phyloP scores from a whole-genome alignment of 2,888 invertebrate species.

The Macrophya alboannulata region DNA sequence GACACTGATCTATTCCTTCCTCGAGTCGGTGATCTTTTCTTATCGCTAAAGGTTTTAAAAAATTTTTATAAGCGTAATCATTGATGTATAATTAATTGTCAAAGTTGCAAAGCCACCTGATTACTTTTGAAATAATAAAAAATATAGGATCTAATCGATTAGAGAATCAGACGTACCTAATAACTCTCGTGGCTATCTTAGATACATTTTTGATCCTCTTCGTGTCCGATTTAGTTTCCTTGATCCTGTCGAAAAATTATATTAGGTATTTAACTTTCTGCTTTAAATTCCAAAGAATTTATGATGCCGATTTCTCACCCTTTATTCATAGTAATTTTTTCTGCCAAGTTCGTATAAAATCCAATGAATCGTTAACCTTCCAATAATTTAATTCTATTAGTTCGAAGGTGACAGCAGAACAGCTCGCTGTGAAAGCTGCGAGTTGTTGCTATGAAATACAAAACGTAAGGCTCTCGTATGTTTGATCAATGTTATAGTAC shows the following conservation, averaged over 20 bases:
- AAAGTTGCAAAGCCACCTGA: too few species aligned
- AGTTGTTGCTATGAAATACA: slow-evolving; percentile 38
- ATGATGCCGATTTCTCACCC: slow-evolving; percentile 27
- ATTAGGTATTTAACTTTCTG: background rate
- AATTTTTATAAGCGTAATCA: background rate
- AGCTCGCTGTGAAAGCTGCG: background rate
- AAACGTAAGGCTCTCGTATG: background rate
- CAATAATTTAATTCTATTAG: background rate
- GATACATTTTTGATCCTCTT: slow-evolving; percentile 39
- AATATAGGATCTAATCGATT: background rate
- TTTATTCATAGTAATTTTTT: slow-evolving; percentile 23
- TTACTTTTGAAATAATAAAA: background rate
- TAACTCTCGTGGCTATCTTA: slow-evolving; percentile 30
- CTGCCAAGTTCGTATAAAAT: background rate
- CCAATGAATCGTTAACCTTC: slow-evolving; percentile 26
- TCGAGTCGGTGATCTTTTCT: slow-evolving; percentile 15
- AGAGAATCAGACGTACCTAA: slow-evolving; percentile 3
- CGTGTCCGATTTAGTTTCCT: slow-evolving; percentile 34
- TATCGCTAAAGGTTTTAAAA: background rate
- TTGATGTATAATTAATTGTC: background rate
- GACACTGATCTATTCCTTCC: slow-evolving; percentile 22
- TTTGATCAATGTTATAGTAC: slow-evolving; percentile 41
- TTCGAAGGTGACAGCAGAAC: background rate
- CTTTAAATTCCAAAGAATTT: background rate
- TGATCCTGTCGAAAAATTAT: background rate